Base-by-base conservation (phyloP, 2,797 vertebrate species). In the Melanotaenia trifasciata region DNA sequence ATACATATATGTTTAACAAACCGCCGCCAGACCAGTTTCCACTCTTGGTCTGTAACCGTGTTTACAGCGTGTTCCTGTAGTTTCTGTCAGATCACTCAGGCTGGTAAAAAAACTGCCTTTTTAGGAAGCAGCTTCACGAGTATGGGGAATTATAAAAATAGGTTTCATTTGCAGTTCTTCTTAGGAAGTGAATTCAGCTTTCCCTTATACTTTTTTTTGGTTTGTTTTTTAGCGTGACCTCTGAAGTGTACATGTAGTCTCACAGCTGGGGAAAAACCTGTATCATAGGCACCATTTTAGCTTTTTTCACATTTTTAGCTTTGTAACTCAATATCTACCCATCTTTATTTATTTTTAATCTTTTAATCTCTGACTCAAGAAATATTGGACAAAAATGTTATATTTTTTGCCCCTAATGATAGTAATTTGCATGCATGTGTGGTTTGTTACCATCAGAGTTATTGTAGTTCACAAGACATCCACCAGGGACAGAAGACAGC, bases 11-110 rank as follows among this genome's bases (percentile, higher is more conserved):
- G 53, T 60, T 22, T 2, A 56, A 33, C 0, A 8, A 33, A 33
- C 32, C 32, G 7, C 32, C 32, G 9, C 38, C 35, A 0, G 11
- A 45, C 24, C 18, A 2, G 24, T 51, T 74, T 76, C 28, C 30
- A 0, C 45, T 58, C 18, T 20, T 11, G 35, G 9, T 62, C 50
- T 71, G 51, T 35, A 14, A 60, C 30, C 4, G 0, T 51, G 75
- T 73, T 85, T 80, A 80, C 81, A 68, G 77, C 26, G 60, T 61
- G 54, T 43, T 54, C 3, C 51, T 61, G 22, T 54, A 30, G 64
- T 20, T 20, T 43, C 14, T 1, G 5, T 47, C 43, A 20, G 35
- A 51, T 1, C 3, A 54, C 14, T 35, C 1, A 11, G 66, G 5
- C 32, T 51, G 51, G 13, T n/a, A 14, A 12, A 54, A 26, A 54